These are phyloP conservation scores for Petromus typicus DNA, from an alignment of 2,113 vertebrate genomes.

Conservation along the genomic window DNA sequence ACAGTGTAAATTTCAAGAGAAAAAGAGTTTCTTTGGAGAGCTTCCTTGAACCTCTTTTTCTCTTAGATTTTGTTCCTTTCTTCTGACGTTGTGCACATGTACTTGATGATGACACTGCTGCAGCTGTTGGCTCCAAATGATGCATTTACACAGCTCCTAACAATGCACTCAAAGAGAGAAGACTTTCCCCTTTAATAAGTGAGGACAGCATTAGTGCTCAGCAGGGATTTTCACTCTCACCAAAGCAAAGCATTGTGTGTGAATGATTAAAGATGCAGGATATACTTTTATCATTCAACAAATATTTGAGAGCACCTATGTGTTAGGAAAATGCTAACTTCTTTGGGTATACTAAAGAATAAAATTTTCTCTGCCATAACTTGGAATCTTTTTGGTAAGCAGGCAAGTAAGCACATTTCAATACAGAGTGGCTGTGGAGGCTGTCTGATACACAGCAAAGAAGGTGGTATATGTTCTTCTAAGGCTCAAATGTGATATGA, in stretches of 20 bases:
- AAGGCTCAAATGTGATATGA: background rate
- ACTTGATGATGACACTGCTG: background rate
- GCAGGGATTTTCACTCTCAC: background rate
- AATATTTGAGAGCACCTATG: background rate
- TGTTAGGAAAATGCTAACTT: background rate
- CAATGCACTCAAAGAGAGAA: background rate
- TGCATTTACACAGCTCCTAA: background rate
- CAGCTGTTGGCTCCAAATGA: background rate
- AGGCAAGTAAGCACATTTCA: background rate
- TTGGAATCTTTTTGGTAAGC: background rate
- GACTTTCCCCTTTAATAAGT: background rate
- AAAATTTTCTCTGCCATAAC: background rate
- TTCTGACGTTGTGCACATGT: background rate
- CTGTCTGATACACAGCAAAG: background rate
- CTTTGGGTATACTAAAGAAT: background rate
- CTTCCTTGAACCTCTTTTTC: background rate
- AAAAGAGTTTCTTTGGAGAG: background rate
- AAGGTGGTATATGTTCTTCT: background rate
- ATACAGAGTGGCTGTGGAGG: too few relatives aligned
- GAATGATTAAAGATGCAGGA: background rate
- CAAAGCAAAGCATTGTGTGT: background rate
- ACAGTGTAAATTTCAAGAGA: background rate
- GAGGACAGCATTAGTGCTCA: background rate
- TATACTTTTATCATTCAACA: conserved; percentile 13
- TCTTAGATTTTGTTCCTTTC: background rate